Conservation (phyloP, 2,113 vertebrate genomes). For the Butastur rufipennis region DNA sequence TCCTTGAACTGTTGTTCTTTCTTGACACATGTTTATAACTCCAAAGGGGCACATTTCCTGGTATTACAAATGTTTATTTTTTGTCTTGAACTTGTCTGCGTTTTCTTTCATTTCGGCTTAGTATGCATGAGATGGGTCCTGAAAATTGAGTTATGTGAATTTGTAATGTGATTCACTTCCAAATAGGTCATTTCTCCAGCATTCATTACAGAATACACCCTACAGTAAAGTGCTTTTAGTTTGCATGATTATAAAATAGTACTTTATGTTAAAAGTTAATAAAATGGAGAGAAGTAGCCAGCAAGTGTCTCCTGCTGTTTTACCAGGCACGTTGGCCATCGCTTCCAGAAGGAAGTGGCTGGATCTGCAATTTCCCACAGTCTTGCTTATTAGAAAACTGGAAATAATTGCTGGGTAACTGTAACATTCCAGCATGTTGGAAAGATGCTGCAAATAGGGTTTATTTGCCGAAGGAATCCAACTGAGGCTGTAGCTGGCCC, state of each 20-base stretch:
- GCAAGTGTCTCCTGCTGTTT: neutral
- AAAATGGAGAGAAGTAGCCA: neutral
- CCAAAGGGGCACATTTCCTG: neutral
- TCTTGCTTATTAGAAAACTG: neutral
- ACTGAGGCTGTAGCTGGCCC: neutral
- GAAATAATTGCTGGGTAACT: neutral
- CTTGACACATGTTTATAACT: neutral
- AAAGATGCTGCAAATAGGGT: neutral
- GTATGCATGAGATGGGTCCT: slow-evolving; percentile 13
- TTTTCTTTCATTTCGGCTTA: slow-evolving; percentile 11
- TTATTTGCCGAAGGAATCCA: neutral
- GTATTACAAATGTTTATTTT: slow-evolving; percentile 12
- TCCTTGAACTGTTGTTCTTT: slow-evolving; percentile 13
- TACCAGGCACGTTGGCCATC: neutral
- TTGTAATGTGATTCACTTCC: slow-evolving; percentile 42
- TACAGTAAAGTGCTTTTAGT: neutral
- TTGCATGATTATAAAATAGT: slow-evolving; percentile 16
- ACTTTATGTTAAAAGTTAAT: slow-evolving; percentile 15
- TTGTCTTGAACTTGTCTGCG: neutral
- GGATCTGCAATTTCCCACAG: neutral
- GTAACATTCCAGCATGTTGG: neutral
- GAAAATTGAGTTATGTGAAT: slow-evolving; percentile 31
- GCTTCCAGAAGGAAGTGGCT: neutral
- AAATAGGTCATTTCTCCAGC: slow-evolving; percentile 27
- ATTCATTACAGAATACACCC: slow-evolving; percentile 15